Base-by-base conservation (phyloP, 2,797 vertebrate species). In the Myotis daubentonii region DNA sequence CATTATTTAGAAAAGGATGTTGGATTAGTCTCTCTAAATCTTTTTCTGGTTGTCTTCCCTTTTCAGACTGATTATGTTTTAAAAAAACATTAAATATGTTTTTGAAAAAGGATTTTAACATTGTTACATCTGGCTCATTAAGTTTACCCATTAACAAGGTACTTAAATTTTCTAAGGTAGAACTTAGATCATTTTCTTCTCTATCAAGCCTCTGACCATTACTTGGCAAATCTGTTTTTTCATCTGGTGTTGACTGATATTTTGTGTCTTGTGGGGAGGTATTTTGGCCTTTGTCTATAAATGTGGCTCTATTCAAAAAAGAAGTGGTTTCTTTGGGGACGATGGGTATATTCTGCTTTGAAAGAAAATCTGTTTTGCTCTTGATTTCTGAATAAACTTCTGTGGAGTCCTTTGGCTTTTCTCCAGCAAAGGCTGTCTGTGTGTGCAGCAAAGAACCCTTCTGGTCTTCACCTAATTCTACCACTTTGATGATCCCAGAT, bases 401-500 rank as follows among this genome's bases (percentile, higher is more conserved):
- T 57, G 60, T 70, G 53, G 23, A 70, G 41, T 33, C 25, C 62
- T 68, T 65, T 9, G 38, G 22, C 19, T 85, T 75, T 79, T 86
- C 85, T 76, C 93, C 44, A 71, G 55, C 36, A 84, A 53, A 79
- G n/a, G 36, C 11, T 49, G 60, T 41, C 25, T 88, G 82, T 33
- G 41, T 25, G 28, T 53, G 28, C 25, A 71, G 44, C 60, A 80
- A 70, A 86, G 94, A 47, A 11, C 13, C 41, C 20, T 44, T 44
- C 30, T 53, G 76, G 47, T 57, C 8, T 87, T 89, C 94, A 62
- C 79, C 89, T 81, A 97, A 91, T 72, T 97, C 94, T 85, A 80
- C 62, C 79, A 97, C 94, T 76, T 95, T 95, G 33, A 95, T 87
- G n/a, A 96, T 17, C 66, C 93, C 96, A 85, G 88, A 94, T 47